phyloP scores from a whole-genome alignment of 2,888 invertebrate species.

The Venusia cambrica region DNA sequence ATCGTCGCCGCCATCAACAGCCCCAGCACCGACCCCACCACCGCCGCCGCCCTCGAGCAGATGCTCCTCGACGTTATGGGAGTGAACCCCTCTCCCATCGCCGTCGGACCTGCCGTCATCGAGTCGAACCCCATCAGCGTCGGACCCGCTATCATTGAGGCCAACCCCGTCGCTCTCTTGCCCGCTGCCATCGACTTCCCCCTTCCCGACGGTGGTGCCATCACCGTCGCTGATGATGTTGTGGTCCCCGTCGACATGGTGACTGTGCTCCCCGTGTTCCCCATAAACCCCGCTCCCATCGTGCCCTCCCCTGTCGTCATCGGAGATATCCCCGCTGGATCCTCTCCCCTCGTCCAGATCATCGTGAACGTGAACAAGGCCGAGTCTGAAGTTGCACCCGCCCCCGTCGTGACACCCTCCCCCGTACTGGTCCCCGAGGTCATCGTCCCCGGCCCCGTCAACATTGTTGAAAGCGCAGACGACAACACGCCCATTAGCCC shows the following conservation, averaged over 20 bases:
- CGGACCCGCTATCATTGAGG: constrained; percentile 32
- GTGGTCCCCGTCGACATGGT: constrained; percentile 29
- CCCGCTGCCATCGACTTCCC: constrained; percentile 30
- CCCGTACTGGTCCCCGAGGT: constrained; percentile 16
- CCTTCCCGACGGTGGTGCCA: constrained; percentile 27
- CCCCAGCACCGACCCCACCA: constrained; percentile 26
- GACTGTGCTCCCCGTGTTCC: no score
- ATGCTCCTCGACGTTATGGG: no score
- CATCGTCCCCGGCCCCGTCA: constrained; percentile 24
- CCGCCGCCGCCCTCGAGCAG: constrained; percentile 21
- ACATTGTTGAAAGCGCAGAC: no score
- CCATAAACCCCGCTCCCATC: constrained; percentile 24
- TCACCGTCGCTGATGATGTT: constrained; percentile 16
- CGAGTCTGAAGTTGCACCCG: constrained; percentile 14
- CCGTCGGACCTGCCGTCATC: constrained; percentile 27
- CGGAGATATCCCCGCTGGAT: constrained; percentile 22
- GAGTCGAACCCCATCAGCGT: constrained; percentile 24
- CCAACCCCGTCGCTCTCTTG: constrained; percentile 21
- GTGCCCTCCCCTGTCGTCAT: constrained; percentile 22
- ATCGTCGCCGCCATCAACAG: no score
- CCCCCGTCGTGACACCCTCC: no score
- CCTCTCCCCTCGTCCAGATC: constrained; percentile 38
- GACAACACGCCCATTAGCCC: no score
- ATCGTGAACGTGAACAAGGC: constrained; percentile 36
- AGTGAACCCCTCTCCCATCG: no score